Evolutionary conservation across 2,797 vertebrate species (phyloP).

Genomic region (Darevskia nairensis): DNA sequence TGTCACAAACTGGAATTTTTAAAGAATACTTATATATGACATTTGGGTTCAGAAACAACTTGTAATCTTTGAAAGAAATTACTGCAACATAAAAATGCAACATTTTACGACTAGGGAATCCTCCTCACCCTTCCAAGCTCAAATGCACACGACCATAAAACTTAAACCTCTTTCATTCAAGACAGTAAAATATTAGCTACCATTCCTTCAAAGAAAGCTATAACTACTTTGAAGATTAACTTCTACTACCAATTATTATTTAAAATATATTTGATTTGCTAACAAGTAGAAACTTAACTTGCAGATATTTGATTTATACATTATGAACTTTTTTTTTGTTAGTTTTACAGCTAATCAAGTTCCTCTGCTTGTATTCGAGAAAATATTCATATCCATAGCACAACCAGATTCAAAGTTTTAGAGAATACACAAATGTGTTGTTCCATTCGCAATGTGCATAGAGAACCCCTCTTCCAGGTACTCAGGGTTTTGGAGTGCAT

Average conservation of each 20-base stretch:
- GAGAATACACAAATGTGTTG: background rate
- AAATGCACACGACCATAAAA: conserved; percentile 56
- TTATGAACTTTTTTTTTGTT: background rate
- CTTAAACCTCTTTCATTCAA: conserved; percentile 55
- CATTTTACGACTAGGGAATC: conserved; percentile 62
- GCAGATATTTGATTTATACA: background rate
- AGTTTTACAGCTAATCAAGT: background rate
- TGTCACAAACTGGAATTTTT: conserved; percentile 72
- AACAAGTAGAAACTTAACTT: conserved; percentile 3
- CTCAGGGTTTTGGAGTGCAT: background rate
- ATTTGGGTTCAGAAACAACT: conserved; percentile 75
- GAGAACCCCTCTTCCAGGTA: background rate
- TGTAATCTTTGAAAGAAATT: conserved; percentile 72
- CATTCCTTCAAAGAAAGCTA: conserved; percentile 49
- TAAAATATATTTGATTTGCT: conserved; percentile 19
- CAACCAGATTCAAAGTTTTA: background rate
- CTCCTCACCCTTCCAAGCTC: conserved; percentile 45
- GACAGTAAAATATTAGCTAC: conserved; percentile 53
- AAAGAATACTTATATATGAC: conserved; percentile 65
- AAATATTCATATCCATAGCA: background rate
- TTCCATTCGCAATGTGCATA: background rate
- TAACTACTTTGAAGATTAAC: conserved; percentile 9
- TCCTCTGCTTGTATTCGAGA: background rate
- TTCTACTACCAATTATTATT: conserved; percentile 14
- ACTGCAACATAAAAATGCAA: conserved; percentile 70